phyloP scores from a whole-genome alignment of 2,888 invertebrate species.

The Chrysopilus asiliformis region DNA sequence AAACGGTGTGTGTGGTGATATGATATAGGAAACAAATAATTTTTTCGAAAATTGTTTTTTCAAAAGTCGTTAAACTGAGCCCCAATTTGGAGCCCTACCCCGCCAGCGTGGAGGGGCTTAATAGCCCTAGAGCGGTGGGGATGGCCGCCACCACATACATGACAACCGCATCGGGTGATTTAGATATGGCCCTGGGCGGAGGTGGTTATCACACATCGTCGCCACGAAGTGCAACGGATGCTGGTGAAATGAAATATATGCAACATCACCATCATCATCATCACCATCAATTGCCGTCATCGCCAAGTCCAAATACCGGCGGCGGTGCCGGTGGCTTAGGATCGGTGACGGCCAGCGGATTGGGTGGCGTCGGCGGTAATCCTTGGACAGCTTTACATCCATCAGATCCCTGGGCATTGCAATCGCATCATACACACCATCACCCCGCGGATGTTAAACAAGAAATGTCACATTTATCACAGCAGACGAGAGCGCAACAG shows the following conservation, averaged over 20 bases:
- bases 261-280: slow-evolving; percentile 76
- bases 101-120: slow-evolving; percentile 41
- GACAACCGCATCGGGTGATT: slow-evolving; percentile 77
- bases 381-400: slow-evolving; percentile 78
- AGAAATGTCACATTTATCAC: slow-evolving; percentile 45
- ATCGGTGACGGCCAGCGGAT: slow-evolving; percentile 20
- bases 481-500: slow-evolving; percentile 43
- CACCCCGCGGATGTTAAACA: slow-evolving; percentile 73
- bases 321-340: slow-evolving; percentile 32
- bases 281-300: slow-evolving; percentile 55
- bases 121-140: slow-evolving; percentile 56
- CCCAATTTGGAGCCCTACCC: slow-evolving; percentile 40
- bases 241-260: slow-evolving; percentile 91
- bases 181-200: slow-evolving; percentile 57
- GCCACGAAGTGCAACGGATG: slow-evolving; percentile 73
- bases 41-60: slow-evolving; percentile 18
- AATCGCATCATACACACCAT: slow-evolving; percentile 55
- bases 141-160: slow-evolving; percentile 95
- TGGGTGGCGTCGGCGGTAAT: slow-evolving; percentile 42
- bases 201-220: slow-evolving; percentile 67
- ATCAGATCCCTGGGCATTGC: slow-evolving; percentile 71
- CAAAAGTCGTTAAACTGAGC: slow-evolving; percentile 39
- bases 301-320: slow-evolving; percentile 47
- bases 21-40: no score
- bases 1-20: slow-evolving; percentile 23